Conservation (phyloP, 2,113 vertebrate genomes). For the Hemibagrus wyckioides region DNA sequence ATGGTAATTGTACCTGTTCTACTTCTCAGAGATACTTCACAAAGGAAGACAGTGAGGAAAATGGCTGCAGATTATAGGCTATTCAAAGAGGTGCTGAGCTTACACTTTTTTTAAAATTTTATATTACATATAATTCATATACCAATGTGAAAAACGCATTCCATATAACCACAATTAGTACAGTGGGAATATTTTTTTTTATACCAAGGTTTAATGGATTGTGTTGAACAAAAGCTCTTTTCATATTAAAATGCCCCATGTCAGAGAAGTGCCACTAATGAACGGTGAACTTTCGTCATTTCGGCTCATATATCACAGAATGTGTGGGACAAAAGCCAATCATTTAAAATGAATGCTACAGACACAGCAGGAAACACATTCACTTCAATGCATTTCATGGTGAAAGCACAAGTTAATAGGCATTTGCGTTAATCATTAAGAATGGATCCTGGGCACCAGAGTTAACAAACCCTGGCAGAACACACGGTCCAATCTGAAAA, state of each 20-base stretch:
- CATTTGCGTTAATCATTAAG: slow-evolving; percentile 18
- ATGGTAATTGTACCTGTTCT: background rate
- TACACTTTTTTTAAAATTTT: background rate
- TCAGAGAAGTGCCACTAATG: slow-evolving; percentile 35
- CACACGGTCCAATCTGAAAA: too few species aligned
- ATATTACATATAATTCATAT: background rate
- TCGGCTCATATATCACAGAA: slow-evolving; percentile 26
- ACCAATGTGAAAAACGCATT: background rate
- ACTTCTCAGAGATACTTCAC: background rate
- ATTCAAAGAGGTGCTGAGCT: slow-evolving; percentile 5
- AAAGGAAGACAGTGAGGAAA: background rate
- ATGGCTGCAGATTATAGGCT: slow-evolving; percentile 8
- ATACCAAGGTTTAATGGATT: slow-evolving; percentile 44
- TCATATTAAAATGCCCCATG: slow-evolving; percentile 56
- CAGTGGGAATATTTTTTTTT: slow-evolving; percentile 48
- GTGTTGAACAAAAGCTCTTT: slow-evolving; percentile 53
- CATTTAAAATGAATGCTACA: slow-evolving; percentile 32
- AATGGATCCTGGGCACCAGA: slow-evolving; percentile 1
- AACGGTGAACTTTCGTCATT: slow-evolving; percentile 28
- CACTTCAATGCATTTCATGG: slow-evolving; percentile 41
- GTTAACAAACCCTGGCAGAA: slow-evolving; percentile 27
- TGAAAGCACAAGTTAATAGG: background rate
- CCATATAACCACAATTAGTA: slow-evolving; percentile 36
- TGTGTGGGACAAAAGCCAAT: slow-evolving; percentile 43
- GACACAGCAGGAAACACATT: slow-evolving; percentile 26